Evolutionary conservation across 2,888 invertebrate species (phyloP).

Genomic region (Hypomecis atomaria): DNA sequence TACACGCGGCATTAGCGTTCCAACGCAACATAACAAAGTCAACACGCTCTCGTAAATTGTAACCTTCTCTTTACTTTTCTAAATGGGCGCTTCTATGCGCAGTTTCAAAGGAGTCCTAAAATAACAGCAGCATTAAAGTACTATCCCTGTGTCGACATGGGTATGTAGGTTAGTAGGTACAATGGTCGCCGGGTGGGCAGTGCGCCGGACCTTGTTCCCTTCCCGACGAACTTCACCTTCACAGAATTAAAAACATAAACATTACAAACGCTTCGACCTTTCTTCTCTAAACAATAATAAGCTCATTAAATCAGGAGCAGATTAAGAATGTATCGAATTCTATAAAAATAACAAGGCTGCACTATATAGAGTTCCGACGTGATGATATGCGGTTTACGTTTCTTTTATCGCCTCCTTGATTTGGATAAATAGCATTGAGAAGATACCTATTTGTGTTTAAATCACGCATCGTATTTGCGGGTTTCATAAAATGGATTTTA

Average conservation of each 20-base stretch:
- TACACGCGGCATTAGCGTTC: slow-evolving; percentile 1
- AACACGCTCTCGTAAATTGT: slow-evolving; percentile 37
- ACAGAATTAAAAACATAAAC: slow-evolving; percentile 57
- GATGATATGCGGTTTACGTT: slow-evolving; percentile 37
- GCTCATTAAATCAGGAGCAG: slow-evolving; percentile 59
- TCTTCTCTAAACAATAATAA: slow-evolving; percentile 63
- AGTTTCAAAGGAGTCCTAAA: slow-evolving; percentile 47
- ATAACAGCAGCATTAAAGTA: slow-evolving; percentile 37
- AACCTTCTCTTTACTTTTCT: slow-evolving; percentile 50
- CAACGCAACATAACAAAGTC: slow-evolving; percentile 17
- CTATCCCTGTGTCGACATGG: slow-evolving; percentile 29
- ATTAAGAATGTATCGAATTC: slow-evolving; percentile 59
- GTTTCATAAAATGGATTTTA: slow-evolving; percentile 32
- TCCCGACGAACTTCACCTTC: slow-evolving; percentile 66
- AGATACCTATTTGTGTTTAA: slow-evolving; percentile 26
- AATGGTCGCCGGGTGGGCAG: slow-evolving; percentile 29
- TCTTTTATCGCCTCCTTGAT: slow-evolving; percentile 31
- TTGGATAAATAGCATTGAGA: slow-evolving; percentile 24
- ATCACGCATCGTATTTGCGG: slow-evolving; percentile 30
- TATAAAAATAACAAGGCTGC: slow-evolving; percentile 54
- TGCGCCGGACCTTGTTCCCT: slow-evolving; percentile 53
- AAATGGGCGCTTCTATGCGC: slow-evolving; percentile 17
- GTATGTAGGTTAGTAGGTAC: slow-evolving; percentile 59
- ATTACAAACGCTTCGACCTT: slow-evolving; percentile 56
- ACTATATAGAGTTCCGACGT: slow-evolving; percentile 40